A percentile compares a stretch with the other conserved stretches of the same genome.
These are phyloP conservation scores for Vulpes lagopus DNA, from an alignment of 2,113 vertebrate genomes.

Conservation along the genomic window DNA sequence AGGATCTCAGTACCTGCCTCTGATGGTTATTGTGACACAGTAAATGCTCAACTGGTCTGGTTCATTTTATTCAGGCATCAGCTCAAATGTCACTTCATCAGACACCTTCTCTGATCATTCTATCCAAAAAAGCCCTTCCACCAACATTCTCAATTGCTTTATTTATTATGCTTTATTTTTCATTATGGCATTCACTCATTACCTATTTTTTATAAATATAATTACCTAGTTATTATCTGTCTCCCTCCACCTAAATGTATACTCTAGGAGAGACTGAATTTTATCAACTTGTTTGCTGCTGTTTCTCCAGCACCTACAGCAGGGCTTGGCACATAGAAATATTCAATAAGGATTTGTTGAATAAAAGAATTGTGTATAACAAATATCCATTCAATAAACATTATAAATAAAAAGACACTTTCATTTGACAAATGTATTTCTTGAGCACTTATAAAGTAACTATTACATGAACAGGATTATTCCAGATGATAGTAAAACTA, in stretches of 20 bases:
- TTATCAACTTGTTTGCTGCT: neutral
- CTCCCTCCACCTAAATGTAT: neutral
- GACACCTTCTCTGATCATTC: neutral
- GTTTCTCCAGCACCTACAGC: neutral
- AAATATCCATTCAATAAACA: conserved; percentile 38
- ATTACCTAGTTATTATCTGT: neutral
- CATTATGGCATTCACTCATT: neutral
- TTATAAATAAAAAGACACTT: neutral
- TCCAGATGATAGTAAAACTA: conserved; percentile 3
- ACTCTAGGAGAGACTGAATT: neutral
- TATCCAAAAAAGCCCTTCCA: neutral
- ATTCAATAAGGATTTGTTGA: conserved; percentile 3
- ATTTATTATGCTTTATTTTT: neutral
- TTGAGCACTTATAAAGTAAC: neutral
- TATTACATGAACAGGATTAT: neutral
- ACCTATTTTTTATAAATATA: neutral
- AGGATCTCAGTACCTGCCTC: neutral
- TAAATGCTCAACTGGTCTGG: neutral
- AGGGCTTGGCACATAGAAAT: neutral
- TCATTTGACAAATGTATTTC: neutral
- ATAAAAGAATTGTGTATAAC: neutral
- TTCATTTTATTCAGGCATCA: neutral
- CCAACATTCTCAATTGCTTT: neutral
- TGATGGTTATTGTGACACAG: neutral
- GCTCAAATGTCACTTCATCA: neutral